Base-by-base conservation (phyloP, 2,888 invertebrate species). In the Polydrusus tereticollis region DNA sequence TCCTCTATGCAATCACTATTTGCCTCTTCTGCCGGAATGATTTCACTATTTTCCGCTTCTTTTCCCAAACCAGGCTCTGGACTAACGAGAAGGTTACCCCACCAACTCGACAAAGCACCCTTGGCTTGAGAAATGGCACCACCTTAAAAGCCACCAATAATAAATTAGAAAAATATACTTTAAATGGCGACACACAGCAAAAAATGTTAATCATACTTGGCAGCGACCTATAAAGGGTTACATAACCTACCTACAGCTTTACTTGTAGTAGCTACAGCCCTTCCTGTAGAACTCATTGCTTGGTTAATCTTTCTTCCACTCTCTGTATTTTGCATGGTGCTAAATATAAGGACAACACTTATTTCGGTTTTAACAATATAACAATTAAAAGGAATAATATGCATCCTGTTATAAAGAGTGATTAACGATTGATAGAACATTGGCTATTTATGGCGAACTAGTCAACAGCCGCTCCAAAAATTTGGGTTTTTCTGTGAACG, bases 251-350 rank as follows among this genome's bases (percentile, higher is more conserved):
- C 91, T 63, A 93, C 92, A 78, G 90, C 93, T 86, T 91, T 91
- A 65, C 92, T 90, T 7, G 92, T 93, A 21, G 92, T 91, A 12
- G 91, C 94, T 58, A 98, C 96, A 29, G 95, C 97, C 80, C 95
- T 91, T 26, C 97, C 96, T 1, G 98, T 97, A 74, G 93, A 94
- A 63, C 92, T 92, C 84, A 98, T 95, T 0, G 97, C 97, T 82
- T 96, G 96, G 80, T 96, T 97, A 73, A 98, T 88, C 86, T 97
- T 97, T 65, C 97, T 90, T 0, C 97, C 97, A 78, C 96, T 92
- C 85, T 98, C 98, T 38, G 96, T 94, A 81, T 93, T 96, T 80
- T 97, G 96, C 93, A 98, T 96, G 18, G 96, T 95, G 83, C 97
- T 67, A 60, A 33, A 65, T 64, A 55, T 29, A 16, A 52, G 14